Evolutionary conservation across 2,888 invertebrate species (phyloP).

Genomic region (Xanthorhoe spadicearia): DNA sequence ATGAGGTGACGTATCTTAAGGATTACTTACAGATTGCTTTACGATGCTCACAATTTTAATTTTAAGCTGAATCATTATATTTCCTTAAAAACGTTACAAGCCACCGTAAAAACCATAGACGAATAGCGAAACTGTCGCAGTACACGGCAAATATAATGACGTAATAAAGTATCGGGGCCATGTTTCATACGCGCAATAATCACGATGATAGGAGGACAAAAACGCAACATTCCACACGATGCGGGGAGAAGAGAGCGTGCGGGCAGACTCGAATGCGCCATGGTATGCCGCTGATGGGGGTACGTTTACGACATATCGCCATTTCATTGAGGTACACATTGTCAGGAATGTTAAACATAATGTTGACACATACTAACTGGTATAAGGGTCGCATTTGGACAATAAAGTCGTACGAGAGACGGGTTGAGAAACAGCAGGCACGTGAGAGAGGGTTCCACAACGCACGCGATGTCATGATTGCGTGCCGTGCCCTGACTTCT

Average conservation of each 20-base stretch:
- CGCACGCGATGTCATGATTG: conserved; percentile 3
- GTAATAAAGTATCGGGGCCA: conserved; percentile 51
- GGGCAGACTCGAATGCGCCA: conserved; percentile 40
- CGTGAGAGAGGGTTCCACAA: neutral
- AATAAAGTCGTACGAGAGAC: neutral
- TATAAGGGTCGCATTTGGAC: neutral
- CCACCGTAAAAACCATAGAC: neutral
- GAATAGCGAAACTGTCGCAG: neutral
- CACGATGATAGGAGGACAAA: conserved; percentile 56
- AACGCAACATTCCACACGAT: conserved; percentile 68
- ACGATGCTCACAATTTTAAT: neutral
- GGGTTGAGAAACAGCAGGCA: neutral
- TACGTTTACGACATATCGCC: conserved; percentile 41
- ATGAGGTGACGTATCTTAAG: conserved; percentile 51
- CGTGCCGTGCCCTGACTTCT: neutral
- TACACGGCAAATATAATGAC: neutral
- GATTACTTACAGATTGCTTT: conserved; percentile 4
- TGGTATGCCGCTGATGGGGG: conserved; percentile 40
- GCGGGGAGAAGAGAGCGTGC: conserved; percentile 66
- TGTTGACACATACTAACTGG: neutral
- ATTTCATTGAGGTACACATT: conserved; percentile 36
- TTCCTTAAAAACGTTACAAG: neutral
- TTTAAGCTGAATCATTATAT: neutral
- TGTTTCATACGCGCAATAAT: conserved; percentile 54
- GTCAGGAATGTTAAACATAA: conserved; percentile 6